These are phyloP conservation scores for Schizopygopsis malacanthus DNA, from an alignment of 2,797 vertebrate genomes.

Conservation along the genomic window DNA sequence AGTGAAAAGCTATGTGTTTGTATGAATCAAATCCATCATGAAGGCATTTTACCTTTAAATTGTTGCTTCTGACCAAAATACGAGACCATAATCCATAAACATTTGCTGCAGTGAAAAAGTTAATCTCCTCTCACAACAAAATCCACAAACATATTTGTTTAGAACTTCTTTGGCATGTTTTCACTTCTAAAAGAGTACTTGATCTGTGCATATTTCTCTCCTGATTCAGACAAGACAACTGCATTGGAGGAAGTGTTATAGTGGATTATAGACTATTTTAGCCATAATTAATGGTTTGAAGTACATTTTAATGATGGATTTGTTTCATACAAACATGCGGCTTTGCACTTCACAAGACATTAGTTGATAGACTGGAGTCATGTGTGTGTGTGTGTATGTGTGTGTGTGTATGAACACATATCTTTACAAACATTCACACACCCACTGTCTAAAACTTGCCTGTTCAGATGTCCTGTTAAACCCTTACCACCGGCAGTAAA, in stretches of 20 bases:
- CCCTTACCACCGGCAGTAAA: background rate
- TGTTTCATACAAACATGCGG: background rate
- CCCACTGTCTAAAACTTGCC: constrained; percentile 9
- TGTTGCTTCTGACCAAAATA: background rate
- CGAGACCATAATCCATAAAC: background rate
- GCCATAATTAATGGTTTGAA: background rate
- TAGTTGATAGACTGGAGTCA: background rate
- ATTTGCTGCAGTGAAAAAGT: background rate
- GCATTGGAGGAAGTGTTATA: background rate
- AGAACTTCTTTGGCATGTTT: background rate
- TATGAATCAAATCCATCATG: background rate
- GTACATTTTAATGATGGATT: background rate
- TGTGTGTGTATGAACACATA: background rate
- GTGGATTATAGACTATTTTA: background rate
- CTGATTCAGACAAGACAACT: background rate
- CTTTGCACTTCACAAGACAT: background rate
- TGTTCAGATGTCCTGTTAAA: constrained; percentile 4
- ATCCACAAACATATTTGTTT: background rate
- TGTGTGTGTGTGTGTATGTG: background rate
- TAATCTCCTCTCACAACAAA: background rate
- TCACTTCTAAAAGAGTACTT: background rate
- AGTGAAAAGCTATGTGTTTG: background rate
- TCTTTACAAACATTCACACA: constrained; percentile 7
- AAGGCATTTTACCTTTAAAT: background rate
- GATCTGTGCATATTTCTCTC: background rate